Conservation (phyloP, 1,140 invertebrate genomes). For the Hirudo medicinalis region DNA sequence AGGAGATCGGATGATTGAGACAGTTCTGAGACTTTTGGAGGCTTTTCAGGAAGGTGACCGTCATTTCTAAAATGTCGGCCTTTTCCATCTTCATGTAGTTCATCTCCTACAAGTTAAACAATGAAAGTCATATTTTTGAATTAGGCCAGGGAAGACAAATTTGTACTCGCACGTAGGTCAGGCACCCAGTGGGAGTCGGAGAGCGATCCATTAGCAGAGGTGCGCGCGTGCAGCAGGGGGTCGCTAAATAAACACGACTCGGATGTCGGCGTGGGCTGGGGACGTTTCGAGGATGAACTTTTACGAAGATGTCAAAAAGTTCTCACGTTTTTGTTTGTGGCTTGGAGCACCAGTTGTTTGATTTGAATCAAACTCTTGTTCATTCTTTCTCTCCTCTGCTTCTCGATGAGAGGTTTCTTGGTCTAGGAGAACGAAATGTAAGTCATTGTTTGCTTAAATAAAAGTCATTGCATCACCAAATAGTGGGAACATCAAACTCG, state of each 20-base stretch:
- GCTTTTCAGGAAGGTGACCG: constrained; percentile 65
- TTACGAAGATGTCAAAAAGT: neutral
- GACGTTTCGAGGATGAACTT: no score
- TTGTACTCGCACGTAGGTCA: no score
- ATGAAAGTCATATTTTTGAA: no score
- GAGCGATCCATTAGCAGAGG: no score
- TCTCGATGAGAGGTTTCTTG: constrained; percentile 84
- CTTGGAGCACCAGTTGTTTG: constrained; percentile 66
- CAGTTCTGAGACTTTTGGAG: constrained; percentile 23
- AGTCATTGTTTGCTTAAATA: neutral
- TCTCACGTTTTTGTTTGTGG: constrained; percentile 74
- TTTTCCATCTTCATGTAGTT: constrained; percentile 66
- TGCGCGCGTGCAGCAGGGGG: no score
- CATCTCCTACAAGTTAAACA: no score
- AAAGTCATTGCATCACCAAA: neutral
- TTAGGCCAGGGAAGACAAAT: no score
- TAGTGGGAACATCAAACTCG: no score
- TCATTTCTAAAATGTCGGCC: constrained; percentile 90
- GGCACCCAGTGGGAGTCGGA: no score
- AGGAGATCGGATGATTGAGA: no score
- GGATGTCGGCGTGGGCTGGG: no score
- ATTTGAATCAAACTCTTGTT: constrained; percentile 73
- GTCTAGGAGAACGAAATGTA: constrained; percentile 47
- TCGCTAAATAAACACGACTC: no score
- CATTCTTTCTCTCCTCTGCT: constrained; percentile 66